A percentile compares a stretch with the other conserved stretches of the same genome.
Evolutionary conservation across 2,888 invertebrate species (phyloP).

Genomic region (Lysandra coridon): DNA sequence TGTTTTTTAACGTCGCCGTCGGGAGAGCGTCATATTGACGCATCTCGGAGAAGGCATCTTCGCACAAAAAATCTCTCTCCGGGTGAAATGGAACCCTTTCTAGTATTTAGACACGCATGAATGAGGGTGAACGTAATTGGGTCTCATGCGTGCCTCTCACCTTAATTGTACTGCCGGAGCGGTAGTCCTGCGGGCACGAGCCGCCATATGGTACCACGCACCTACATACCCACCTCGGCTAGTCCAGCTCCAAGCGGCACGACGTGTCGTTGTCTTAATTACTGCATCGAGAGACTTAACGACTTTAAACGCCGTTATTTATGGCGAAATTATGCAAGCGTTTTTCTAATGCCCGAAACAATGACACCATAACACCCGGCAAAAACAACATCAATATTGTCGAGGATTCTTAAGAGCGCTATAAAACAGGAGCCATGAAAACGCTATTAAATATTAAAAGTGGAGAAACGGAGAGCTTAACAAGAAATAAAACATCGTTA

Average conservation of each 20-base stretch:
- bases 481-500: constrained; percentile 81
- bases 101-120: constrained; percentile 70
- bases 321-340: constrained; percentile 46
- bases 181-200: constrained; percentile 54
- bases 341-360: constrained; percentile 52
- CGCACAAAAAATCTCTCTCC: constrained; percentile 59
- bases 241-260: neutral
- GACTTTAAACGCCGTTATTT: constrained; percentile 19
- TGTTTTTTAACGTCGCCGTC: constrained; percentile 78
- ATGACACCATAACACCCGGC: constrained; percentile 50
- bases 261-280: neutral
- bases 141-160: constrained; percentile 53
- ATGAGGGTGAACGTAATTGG: constrained; percentile 63
- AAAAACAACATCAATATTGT: constrained; percentile 69
- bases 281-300: neutral
- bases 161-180: constrained; percentile 57
- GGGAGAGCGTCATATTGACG: constrained; percentile 73
- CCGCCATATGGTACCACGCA: constrained; percentile 59
- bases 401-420: constrained; percentile 74
- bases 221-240: neutral
- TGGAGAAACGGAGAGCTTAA: constrained; percentile 80
- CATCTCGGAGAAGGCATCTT: constrained; percentile 63
- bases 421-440: constrained; percentile 79
- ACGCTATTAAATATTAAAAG: constrained; percentile 81
- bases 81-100: constrained; percentile 67